Evolutionary conservation across 2,797 vertebrate species (phyloP).

Genomic region (Heliangelus exortis): DNA sequence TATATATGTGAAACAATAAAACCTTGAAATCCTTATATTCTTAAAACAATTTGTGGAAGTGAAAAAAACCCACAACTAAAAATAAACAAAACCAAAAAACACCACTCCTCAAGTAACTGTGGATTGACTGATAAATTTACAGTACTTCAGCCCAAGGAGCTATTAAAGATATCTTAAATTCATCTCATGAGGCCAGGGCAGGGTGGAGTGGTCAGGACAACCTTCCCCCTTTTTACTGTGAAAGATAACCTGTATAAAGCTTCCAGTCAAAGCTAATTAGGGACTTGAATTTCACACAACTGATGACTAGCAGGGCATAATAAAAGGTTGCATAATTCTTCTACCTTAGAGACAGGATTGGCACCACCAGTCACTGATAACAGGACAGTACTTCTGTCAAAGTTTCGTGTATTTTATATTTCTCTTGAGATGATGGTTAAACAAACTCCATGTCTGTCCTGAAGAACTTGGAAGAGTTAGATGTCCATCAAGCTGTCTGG

Average conservation of each 20-base stretch:
- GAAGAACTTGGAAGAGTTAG: neutral
- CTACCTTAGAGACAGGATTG: neutral
- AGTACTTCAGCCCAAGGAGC: neutral
- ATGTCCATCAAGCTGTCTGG: neutral
- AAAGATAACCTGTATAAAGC: neutral
- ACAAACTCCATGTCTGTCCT: neutral
- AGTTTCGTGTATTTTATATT: neutral
- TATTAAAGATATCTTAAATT: neutral
- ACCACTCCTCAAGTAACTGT: neutral
- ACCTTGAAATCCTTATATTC: neutral
- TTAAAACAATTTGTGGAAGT: neutral
- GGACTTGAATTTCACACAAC: neutral
- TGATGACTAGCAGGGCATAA: neutral
- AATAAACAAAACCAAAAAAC: too few species aligned
- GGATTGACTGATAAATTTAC: neutral
- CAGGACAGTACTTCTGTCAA: neutral
- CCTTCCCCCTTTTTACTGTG: neutral
- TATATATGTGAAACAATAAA: neutral
- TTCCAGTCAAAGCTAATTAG: neutral
- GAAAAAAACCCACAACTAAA: neutral
- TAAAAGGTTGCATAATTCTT: neutral
- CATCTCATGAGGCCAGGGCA: rapidly evolving
- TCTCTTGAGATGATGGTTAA: neutral
- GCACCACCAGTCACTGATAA: neutral
- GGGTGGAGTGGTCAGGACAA: neutral